These are phyloP conservation scores for Harlomillsia oculata DNA, from an alignment of 1,140 invertebrate species.

Conservation along the genomic window DNA sequence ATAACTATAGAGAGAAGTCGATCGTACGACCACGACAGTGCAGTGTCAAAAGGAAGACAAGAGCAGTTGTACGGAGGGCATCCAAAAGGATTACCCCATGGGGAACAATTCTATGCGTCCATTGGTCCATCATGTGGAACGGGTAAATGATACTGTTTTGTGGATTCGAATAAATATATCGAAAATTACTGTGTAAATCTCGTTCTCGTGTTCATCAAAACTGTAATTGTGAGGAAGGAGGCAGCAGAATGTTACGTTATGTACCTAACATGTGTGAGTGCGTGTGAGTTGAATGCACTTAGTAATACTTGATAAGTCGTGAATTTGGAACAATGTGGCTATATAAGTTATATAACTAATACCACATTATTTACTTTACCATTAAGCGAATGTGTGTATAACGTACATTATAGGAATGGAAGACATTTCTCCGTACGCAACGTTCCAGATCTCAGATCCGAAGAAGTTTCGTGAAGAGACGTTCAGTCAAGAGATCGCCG, in stretches of 20 bases:
- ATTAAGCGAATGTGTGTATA: no score
- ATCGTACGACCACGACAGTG: not conserved
- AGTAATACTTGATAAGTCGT: no score
- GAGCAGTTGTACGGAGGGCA: conserved; percentile 2
- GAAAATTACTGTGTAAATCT: no score
- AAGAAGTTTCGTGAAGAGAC: conserved; percentile 30
- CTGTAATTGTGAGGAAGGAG: no score
- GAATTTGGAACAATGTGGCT: no score
- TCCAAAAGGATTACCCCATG: conserved; percentile 4
- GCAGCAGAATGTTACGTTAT: no score
- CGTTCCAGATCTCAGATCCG: conserved; percentile 62
- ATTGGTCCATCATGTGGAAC: conserved; percentile 1
- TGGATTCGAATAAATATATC: no score
- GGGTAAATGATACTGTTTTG: conserved; percentile 7
- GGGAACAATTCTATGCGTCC: conserved; percentile 13
- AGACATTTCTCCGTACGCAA: conserved; percentile 82
- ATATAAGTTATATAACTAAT: no score
- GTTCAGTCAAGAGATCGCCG: conserved; percentile 28
- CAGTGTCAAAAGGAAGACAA: conserved; percentile 1
- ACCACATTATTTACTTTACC: no score
- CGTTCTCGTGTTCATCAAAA: no score
- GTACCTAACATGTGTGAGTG: no score
- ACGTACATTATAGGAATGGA: conserved; percentile 45
- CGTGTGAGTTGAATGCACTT: no score
- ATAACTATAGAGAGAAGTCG: not conserved